phyloP scores from a whole-genome alignment of 2,113 vertebrate genomes.

The Polyodon spathula region DNA sequence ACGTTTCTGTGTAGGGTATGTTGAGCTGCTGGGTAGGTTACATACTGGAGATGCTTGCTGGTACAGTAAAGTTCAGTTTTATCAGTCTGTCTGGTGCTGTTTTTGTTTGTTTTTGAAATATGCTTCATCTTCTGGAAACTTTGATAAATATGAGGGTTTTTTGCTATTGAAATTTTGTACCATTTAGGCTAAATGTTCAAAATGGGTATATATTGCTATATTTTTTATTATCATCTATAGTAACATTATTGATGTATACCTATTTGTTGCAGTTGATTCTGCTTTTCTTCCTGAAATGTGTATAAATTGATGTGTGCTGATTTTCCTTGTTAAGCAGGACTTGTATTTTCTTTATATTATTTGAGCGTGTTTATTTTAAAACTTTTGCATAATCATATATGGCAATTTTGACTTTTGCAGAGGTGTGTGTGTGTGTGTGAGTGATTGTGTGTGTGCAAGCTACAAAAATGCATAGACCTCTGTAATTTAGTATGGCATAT shows the following conservation, averaged over 20 bases:
- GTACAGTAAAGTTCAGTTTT: conserved; percentile 13
- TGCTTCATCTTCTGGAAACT: conserved; percentile 8
- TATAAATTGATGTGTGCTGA: no score
- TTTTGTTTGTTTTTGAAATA: conserved; percentile 1
- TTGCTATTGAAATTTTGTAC: conserved; percentile 24
- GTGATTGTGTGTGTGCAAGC: no score
- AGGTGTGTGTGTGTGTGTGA: no score
- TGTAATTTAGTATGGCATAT: no score
- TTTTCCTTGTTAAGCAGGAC: no score
- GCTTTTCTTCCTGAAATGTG: not conserved
- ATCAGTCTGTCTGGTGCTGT: conserved; percentile 4
- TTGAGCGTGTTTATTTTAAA: no score
- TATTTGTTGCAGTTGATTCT: not conserved
- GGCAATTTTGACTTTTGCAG: no score
- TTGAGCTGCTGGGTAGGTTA: not conserved
- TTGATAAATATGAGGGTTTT: conserved; percentile 13
- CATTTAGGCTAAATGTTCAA: conserved; percentile 24
- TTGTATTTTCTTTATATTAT: no score
- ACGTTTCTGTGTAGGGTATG: not conserved
- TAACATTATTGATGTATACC: not conserved
- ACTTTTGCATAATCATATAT: no score
- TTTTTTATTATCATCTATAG: not conserved
- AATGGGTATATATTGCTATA: conserved; percentile 17
- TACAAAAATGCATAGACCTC: no score
- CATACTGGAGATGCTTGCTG: not conserved